Percentiles rank a stretch among this genome's conserved stretches.
Conservation (phyloP, 35 echinoderm and acorn worm genomes). For the Eucidaris tribuloides region DNA sequence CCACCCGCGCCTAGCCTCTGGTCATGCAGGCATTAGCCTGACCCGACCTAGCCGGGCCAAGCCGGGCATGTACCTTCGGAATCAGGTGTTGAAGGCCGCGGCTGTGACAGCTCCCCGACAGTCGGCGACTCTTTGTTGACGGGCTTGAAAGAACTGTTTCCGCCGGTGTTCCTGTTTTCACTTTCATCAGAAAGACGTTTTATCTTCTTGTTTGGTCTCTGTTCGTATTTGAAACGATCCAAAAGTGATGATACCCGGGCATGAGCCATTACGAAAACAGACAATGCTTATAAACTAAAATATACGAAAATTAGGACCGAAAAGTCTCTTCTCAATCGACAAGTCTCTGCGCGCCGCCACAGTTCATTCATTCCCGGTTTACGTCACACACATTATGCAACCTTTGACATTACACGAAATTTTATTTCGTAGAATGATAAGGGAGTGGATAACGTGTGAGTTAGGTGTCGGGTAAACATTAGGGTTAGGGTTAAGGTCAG, state of each 20-base stretch:
- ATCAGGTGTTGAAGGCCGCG: neutral
- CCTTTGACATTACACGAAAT: too few relatives aligned
- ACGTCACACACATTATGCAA: too few relatives aligned
- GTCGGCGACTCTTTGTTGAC: neutral
- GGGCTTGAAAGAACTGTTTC: neutral
- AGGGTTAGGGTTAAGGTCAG: too few relatives aligned
- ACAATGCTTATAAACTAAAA: too few relatives aligned
- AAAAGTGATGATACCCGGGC: neutral
- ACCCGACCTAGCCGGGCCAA: neutral
- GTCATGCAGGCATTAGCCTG: neutral
- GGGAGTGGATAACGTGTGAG: too few relatives aligned
- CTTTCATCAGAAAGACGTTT: neutral
- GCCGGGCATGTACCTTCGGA: neutral
- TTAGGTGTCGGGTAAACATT: too few relatives aligned
- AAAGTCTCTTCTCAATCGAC: too few relatives aligned
- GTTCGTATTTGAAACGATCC: constrained; percentile 20
- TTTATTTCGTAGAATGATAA: too few relatives aligned
- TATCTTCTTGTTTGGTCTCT: neutral
- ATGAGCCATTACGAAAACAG: neutral
- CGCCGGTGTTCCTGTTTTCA: neutral
- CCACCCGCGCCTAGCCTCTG: neutral
- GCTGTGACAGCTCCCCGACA: neutral
- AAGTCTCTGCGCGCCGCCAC: too few relatives aligned
- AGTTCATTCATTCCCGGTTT: too few relatives aligned
- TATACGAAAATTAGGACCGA: too few relatives aligned